Conservation (phyloP, 2,888 invertebrate species). For the Lepidonotus clava region DNA sequence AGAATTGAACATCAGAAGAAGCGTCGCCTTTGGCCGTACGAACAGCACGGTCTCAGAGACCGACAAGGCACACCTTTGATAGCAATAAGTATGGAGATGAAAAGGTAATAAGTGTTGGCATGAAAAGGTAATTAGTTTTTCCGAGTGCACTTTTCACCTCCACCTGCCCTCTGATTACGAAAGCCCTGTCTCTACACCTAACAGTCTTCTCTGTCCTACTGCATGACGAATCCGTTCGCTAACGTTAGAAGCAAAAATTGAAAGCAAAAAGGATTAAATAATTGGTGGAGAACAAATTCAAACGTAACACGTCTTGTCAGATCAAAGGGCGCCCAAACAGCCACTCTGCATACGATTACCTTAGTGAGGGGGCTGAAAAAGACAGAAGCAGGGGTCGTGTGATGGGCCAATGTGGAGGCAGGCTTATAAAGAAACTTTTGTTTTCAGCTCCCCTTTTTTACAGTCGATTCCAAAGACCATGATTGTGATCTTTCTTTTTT, state of each 20-base stretch:
- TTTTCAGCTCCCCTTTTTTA: not conserved
- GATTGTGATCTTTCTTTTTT: not conserved
- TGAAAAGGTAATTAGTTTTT: slow-evolving; percentile 31
- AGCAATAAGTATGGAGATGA: slow-evolving; percentile 7
- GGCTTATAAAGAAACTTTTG: slow-evolving; percentile 23
- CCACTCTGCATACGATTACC: slow-evolving; percentile 14
- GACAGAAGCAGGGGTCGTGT: not conserved
- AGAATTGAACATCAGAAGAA: not conserved
- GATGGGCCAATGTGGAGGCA: not conserved
- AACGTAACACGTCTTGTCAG: slow-evolving; percentile 1
- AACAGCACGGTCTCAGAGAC: not conserved
- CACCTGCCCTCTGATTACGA: not conserved
- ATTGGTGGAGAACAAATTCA: slow-evolving; percentile 28
- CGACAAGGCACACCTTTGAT: not conserved
- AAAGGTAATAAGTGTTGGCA: slow-evolving; percentile 14
- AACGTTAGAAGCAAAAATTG: not conserved
- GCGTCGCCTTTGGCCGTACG: not conserved
- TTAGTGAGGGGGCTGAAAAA: not conserved
- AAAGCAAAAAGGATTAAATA: not conserved
- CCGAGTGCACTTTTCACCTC: slow-evolving; percentile 5
- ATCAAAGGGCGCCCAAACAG: not conserved
- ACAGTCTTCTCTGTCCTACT: not conserved
- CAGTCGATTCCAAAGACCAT: slow-evolving; percentile 1
- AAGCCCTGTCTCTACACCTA: not conserved
- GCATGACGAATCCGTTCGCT: not conserved